A percentile compares a stretch with the other conserved stretches of the same genome.
phyloP scores from a whole-genome alignment of 2,113 vertebrate genomes.

The Phalacrocorax brasilianus region DNA sequence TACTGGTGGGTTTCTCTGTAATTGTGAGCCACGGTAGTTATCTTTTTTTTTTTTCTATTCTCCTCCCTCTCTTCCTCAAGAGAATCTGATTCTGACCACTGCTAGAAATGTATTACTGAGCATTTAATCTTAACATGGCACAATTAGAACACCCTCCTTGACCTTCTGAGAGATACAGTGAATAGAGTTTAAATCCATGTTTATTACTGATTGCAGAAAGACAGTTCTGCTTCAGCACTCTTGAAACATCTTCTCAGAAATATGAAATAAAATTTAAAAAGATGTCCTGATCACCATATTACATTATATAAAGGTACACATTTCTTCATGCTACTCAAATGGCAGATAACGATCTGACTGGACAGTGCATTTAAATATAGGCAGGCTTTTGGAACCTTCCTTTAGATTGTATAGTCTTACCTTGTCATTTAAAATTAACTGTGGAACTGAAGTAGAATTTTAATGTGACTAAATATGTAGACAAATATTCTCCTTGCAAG shows the following conservation, averaged over 20 bases:
- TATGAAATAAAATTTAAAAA: not conserved
- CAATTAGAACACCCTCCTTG: not conserved
- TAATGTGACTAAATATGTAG: not conserved
- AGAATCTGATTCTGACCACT: not conserved
- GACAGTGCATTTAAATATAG: not conserved
- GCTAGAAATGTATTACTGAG: not conserved
- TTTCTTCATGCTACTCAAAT: not conserved
- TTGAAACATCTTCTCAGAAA: not conserved
- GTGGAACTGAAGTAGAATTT: not conserved
- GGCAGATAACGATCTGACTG: not conserved
- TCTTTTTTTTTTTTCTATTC: not conserved
- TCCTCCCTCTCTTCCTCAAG: not conserved
- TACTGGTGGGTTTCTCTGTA: not conserved
- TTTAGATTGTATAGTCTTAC: not conserved
- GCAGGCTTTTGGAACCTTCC: not conserved
- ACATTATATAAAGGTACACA: not conserved
- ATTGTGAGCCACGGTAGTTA: not conserved
- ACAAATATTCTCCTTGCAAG: not conserved
- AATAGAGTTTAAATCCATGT: not conserved
- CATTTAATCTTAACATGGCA: not conserved
- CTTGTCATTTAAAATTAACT: not conserved
- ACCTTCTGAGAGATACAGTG: not conserved
- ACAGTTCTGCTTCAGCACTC: not conserved
- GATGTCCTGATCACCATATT: not conserved
- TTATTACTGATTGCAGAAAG: not conserved